Evolutionary conservation across 2,888 invertebrate species (phyloP).

Genomic region (Campoplex capitator): DNA sequence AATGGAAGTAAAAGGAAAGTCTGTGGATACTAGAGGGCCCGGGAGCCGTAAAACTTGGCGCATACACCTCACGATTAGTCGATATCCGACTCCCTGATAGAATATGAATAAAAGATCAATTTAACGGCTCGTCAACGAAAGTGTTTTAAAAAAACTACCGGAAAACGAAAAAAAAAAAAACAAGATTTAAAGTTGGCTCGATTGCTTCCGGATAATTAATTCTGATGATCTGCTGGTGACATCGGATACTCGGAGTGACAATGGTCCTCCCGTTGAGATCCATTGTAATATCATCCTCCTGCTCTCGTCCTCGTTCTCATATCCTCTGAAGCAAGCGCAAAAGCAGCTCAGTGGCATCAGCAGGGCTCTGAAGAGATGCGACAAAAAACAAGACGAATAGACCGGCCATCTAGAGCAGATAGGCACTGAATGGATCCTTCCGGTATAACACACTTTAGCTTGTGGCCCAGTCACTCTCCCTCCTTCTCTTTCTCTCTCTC

Average conservation of each 20-base stretch:
- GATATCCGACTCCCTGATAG: neutral
- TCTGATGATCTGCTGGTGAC: conserved; percentile 77
- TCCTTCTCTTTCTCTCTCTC: neutral
- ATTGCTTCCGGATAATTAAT: conserved; percentile 74
- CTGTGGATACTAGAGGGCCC: neutral
- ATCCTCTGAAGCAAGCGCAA: conserved; percentile 44
- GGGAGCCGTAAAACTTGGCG: neutral
- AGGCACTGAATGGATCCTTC: conserved; percentile 77
- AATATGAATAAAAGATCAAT: conserved; percentile 42
- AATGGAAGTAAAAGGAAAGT: neutral
- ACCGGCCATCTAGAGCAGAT: conserved; percentile 80
- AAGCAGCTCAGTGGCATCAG: conserved; percentile 41
- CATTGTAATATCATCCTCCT: conserved; percentile 72
- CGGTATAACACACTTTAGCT: conserved; percentile 69
- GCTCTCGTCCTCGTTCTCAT: conserved; percentile 28
- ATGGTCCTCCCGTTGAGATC: conserved; percentile 67
- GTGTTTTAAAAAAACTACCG: neutral
- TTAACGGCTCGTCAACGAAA: conserved; percentile 25
- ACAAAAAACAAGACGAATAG: conserved; percentile 81
- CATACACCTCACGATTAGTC: neutral
- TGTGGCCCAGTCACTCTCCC: conserved; percentile 22
- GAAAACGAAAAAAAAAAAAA: neutral
- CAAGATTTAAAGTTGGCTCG: conserved; percentile 5
- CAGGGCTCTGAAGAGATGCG: conserved; percentile 52
- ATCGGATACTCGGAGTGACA: conserved; percentile 75